Base-by-base conservation (phyloP, 2,888 invertebrate genomes). In the Tanypteryx hageni region DNA sequence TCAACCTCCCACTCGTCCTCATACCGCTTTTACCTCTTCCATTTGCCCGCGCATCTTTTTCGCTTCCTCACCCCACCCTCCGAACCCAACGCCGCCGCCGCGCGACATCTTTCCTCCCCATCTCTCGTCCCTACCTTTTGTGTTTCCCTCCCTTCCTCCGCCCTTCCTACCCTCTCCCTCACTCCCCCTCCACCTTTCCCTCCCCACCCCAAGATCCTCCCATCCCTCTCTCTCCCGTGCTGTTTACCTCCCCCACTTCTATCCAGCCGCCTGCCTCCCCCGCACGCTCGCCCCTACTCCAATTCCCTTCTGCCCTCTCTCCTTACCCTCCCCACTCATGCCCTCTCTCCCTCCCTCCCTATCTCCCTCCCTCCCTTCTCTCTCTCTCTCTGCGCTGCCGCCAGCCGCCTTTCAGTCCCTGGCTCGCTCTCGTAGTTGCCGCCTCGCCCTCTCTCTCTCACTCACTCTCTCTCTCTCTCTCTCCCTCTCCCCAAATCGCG, bases 371-470 rank as follows among this genome's bases (percentile, higher is more conserved):
- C 61, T 16, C 27, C 58, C 64, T n/a, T 44, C 44, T 44, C 44
- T 44, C 44, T 44, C 83, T n/a, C 82, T 44, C 31, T 44, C 82
- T 16, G 31, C 82, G 13, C 82, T 18, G 31, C 82, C 82, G 82
- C 82, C 31, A 13, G 44, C 83, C 83, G 44, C 83, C 89, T 56
- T 44, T 89, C 89, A 89, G 89, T 89, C 89, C 89, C 89, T 44
- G 89, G 89, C 89, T 89, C 18, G 89, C 89, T 61, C 64, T 16
- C 86, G 61, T 31, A 16, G 86, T 7, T 27, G 27, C 3, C 27
- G 31, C 86, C 59, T 58, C 85, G 59, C 59, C 9, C 86, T 22
- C 61, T 59, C 82, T 11, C 14, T 76, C 27, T 76, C 76, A 22
- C 76, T 22, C 64, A 0, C 8, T 0, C 27, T 76, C 76, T 76